Evolutionary conservation across 2,113 vertebrate species (phyloP).

Genomic region (Motacilla tschutschensis): DNA sequence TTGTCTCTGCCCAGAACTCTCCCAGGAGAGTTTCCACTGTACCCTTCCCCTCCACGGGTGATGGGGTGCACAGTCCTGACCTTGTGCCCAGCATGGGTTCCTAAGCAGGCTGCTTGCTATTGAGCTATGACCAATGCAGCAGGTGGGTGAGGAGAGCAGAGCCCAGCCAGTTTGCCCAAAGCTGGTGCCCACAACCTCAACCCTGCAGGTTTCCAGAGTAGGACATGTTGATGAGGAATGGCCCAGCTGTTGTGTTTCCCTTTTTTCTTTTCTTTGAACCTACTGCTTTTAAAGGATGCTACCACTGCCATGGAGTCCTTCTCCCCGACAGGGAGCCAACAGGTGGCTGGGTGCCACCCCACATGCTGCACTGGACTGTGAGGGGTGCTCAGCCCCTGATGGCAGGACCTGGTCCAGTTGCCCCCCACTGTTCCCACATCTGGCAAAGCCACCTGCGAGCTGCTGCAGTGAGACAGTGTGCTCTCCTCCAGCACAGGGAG

Average conservation of each 20-base stretch:
- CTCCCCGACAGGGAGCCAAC: not conserved
- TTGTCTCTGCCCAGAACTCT: not conserved
- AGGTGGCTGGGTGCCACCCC: not conserved
- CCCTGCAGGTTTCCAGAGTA: not conserved
- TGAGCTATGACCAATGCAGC: not conserved
- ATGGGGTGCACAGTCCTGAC: accelerated
- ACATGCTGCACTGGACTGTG: not conserved
- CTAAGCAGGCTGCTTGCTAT: not conserved
- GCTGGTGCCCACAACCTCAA: not conserved
- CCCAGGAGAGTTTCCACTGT: not conserved
- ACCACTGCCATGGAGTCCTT: conserved; percentile 31
- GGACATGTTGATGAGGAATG: not conserved
- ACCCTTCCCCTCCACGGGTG: not conserved
- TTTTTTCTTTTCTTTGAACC: not conserved
- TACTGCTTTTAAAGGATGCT: accelerated
- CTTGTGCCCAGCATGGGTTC: not conserved
- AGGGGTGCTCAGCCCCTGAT: not conserved
- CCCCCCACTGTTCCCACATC: not conserved
- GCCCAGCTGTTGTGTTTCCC: not conserved
- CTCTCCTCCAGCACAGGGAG: not conserved
- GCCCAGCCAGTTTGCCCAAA: not conserved
- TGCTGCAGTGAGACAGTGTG: accelerated
- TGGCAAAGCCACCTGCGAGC: not conserved
- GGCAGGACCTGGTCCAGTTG: not conserved
- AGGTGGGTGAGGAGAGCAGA: not conserved